Evolutionary conservation across 2,888 invertebrate genomes (phyloP).

Genomic region (Cryptus armator): DNA sequence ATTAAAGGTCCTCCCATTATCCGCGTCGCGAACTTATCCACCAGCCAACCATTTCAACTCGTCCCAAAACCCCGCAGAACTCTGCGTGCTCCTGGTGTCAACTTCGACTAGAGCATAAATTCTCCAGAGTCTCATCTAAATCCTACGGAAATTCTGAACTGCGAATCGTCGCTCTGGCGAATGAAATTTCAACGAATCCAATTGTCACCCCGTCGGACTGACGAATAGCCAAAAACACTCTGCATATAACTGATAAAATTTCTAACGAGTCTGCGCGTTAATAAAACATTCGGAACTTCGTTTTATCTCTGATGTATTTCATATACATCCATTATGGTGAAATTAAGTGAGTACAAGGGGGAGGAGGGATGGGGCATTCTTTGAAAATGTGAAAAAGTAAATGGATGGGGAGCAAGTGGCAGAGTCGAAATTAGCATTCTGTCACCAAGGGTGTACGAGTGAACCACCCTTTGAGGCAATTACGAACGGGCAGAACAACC

Average conservation of each 20-base stretch:
- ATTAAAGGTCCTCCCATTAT: slow-evolving; percentile 75
- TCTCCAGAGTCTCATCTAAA: slow-evolving; percentile 54
- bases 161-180: neutral
- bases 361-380: slow-evolving; percentile 37
- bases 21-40: slow-evolving; percentile 59
- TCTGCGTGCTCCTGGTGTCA: slow-evolving; percentile 39
- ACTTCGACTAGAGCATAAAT: slow-evolving; percentile 44
- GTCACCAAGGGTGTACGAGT: slow-evolving; percentile 51
- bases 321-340: slow-evolving; percentile 47
- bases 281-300: slow-evolving; percentile 50
- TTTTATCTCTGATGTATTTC: slow-evolving; percentile 5
- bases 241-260: slow-evolving; percentile 65
- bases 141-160: slow-evolving; percentile 27
- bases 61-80: slow-evolving; percentile 19
- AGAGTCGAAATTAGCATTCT: slow-evolving; percentile 60
- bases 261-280: slow-evolving; percentile 49
- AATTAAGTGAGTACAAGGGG: slow-evolving; percentile 37
- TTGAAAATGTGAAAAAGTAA: slow-evolving; percentile 51
- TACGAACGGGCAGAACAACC: slow-evolving; percentile 70
- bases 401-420: slow-evolving; percentile 45
- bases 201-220: slow-evolving; percentile 53
- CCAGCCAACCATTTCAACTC: slow-evolving; percentile 52
- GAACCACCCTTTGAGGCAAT: slow-evolving; percentile 78
- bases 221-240: slow-evolving; percentile 46
- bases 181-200: slow-evolving; percentile 28